phyloP scores from a whole-genome alignment of 92 coral and sea anemone genomes.

The Galaxea fascicularis region DNA sequence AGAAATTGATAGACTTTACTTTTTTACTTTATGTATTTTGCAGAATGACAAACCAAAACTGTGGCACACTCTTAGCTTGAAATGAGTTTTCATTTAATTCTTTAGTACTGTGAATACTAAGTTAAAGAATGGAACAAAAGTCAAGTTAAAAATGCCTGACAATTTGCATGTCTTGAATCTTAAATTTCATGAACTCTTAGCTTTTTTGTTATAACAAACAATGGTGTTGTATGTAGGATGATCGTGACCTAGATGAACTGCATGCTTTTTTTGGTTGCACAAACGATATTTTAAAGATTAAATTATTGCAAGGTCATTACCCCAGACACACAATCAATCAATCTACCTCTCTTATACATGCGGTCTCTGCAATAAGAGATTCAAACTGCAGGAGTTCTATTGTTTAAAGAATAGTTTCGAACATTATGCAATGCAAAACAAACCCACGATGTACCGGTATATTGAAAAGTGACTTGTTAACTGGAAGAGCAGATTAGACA shows the following conservation, averaged over 20 bases:
- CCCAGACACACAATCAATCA: neutral
- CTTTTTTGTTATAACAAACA: too few relatives aligned
- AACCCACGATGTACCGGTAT: neutral
- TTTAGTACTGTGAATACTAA: too few relatives aligned
- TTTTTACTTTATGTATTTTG: too few relatives aligned
- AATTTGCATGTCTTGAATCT: neutral
- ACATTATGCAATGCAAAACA: neutral
- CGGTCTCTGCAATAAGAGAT: neutral
- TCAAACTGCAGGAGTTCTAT: neutral
- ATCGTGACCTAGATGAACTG: too few relatives aligned
- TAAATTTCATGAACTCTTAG: neutral
- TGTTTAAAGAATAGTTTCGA: neutral
- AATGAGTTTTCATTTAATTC: too few relatives aligned
- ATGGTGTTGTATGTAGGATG: too few relatives aligned
- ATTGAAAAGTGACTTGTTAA: neutral
- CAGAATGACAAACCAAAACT: too few relatives aligned
- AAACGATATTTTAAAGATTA: neutral
- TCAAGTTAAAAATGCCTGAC: neutral
- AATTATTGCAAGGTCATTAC: constrained; percentile 4
- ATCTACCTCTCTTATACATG: neutral
- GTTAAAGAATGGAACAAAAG: neutral
- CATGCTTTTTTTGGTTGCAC: too few relatives aligned
- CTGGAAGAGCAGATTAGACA: neutral
- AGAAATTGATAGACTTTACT: too few relatives aligned
- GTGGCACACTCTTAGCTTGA: too few relatives aligned